These are phyloP conservation scores for Eulemur albifrons DNA, from an alignment of 2,797 vertebrate species.

Conservation along the genomic window DNA sequence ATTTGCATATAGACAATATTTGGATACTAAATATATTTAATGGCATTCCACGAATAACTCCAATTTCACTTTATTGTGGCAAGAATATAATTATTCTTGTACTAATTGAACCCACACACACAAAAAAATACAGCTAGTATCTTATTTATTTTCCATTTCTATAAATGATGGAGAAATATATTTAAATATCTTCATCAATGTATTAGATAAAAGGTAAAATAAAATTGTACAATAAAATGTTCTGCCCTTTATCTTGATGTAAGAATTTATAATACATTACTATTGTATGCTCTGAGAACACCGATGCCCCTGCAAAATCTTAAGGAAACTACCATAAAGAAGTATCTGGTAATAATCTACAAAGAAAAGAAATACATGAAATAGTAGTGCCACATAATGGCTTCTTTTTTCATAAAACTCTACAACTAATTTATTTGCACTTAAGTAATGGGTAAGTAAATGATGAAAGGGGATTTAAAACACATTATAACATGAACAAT, in stretches of 20 bases:
- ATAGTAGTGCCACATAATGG: neutral
- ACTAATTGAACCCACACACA: neutral
- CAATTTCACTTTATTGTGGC: slow-evolving; percentile 32
- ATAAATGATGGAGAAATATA: neutral
- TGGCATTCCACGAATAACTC: slow-evolving; percentile 40
- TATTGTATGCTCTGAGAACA: neutral
- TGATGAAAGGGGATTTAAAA: slow-evolving; percentile 63
- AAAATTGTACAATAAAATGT: neutral
- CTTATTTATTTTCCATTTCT: neutral
- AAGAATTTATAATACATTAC: neutral
- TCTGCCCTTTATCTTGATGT: neutral
- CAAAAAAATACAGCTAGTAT: neutral
- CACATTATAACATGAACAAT: slow-evolving; percentile 48
- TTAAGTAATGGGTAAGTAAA: slow-evolving; percentile 56
- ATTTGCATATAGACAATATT: slow-evolving; percentile 67
- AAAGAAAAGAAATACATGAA: neutral
- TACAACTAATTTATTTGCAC: neutral
- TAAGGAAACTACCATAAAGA: neutral
- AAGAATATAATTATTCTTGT: slow-evolving; percentile 36
- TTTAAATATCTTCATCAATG: neutral
- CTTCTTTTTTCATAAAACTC: neutral
- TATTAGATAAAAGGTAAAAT: slow-evolving; percentile 34
- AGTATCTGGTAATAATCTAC: neutral
- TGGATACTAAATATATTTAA: slow-evolving; percentile 65
- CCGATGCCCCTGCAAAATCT: neutral